Percentiles rank a stretch among this genome's conserved stretches.
These are phyloP conservation scores for Mastigias papua DNA, from an alignment of 30 jellyfish, hydroid and myxozoan species.

Conservation along the genomic window DNA sequence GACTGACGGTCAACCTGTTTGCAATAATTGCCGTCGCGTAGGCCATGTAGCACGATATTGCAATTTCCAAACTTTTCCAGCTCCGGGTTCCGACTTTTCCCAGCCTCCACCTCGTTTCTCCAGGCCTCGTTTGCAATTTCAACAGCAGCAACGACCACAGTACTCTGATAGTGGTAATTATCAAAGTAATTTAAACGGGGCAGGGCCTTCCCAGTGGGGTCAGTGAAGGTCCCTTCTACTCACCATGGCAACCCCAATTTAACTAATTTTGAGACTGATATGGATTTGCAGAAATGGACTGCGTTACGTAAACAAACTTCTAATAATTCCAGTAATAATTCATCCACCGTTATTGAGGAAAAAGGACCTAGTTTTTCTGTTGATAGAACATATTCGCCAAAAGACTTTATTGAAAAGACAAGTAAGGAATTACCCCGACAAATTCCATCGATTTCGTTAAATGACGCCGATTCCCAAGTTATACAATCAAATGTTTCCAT, in stretches of 20 bases:
- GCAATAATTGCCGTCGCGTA: conserved; percentile 20
- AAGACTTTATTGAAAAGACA: background rate
- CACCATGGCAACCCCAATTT: background rate
- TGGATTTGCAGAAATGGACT: conserved; percentile 18
- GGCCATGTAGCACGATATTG: conserved; percentile 37
- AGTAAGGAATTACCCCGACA: background rate
- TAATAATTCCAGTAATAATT: background rate
- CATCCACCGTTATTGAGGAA: too few species aligned
- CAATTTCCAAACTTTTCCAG: background rate
- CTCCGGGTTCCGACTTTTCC: background rate
- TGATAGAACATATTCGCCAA: background rate
- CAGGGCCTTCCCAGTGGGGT: conserved; percentile 59
- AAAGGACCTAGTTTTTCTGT: background rate
- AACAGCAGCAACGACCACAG: background rate
- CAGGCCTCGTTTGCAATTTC: background rate
- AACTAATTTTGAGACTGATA: background rate
- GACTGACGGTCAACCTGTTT: conserved; percentile 30
- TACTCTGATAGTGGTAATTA: background rate
- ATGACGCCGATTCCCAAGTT: background rate
- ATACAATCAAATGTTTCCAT: conserved; percentile 7
- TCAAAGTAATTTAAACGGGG: conserved; percentile 15
- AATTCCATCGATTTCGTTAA: conserved; percentile 19
- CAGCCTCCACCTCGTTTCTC: background rate
- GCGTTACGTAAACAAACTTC: background rate
- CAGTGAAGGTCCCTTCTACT: conserved; percentile 21